These are phyloP conservation scores for Bombyx huttoni DNA, from an alignment of 2,888 invertebrate species.

Conservation along the genomic window DNA sequence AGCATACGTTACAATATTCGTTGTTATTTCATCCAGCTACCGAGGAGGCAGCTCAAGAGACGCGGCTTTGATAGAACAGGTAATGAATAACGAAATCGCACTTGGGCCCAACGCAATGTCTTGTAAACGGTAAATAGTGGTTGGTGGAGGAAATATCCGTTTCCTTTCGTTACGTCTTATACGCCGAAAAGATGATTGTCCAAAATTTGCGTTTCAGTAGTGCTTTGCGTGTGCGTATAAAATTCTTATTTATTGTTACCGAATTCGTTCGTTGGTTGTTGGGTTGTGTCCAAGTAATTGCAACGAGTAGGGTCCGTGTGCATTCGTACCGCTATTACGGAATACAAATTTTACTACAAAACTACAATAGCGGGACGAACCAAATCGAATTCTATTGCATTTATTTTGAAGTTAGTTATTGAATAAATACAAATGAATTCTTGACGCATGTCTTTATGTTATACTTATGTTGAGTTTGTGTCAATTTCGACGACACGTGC, in stretches of 20 bases:
- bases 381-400: background rate
- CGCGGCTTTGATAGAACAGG: slow-evolving; percentile 73
- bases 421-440: background rate
- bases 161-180: slow-evolving; percentile 12
- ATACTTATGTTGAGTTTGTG: slow-evolving; percentile 22
- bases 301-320: slow-evolving; percentile 44
- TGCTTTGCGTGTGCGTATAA: background rate
- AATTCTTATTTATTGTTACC: too few relatives aligned
- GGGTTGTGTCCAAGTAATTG: slow-evolving; percentile 65
- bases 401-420: background rate
- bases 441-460: slow-evolving; percentile 19
- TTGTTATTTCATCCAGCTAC: slow-evolving; percentile 73
- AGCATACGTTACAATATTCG: slow-evolving; percentile 66
- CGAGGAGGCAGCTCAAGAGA: slow-evolving; percentile 73
- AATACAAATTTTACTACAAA: slow-evolving; percentile 2
- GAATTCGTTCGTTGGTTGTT: slow-evolving; percentile 29
- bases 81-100: slow-evolving; percentile 45
- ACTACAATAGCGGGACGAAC: background rate
- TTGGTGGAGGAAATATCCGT: slow-evolving; percentile 26
- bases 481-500: slow-evolving; percentile 16
- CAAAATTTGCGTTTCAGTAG: background rate
- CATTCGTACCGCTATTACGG: slow-evolving; percentile 37
- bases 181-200: background rate
- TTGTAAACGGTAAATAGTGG: slow-evolving; percentile 18
- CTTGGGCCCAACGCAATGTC: slow-evolving; percentile 57